Conservation (phyloP, 2,797 vertebrate genomes). For the Danio choprae region DNA sequence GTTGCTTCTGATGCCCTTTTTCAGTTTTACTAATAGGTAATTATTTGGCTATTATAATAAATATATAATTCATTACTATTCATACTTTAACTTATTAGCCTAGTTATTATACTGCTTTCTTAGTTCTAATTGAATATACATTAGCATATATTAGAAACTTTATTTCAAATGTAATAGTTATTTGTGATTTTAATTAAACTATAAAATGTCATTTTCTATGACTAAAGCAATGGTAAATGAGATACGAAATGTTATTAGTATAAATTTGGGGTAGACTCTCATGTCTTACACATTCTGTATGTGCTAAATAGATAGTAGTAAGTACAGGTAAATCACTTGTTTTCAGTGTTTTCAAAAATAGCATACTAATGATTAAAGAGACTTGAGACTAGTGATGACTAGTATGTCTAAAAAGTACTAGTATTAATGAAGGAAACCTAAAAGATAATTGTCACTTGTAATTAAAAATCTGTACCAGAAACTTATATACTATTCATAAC, state of each 20-base stretch:
- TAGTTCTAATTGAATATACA: background rate
- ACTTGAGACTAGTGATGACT: background rate
- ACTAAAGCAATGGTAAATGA: background rate
- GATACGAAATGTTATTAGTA: background rate
- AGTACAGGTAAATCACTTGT: background rate
- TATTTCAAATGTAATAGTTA: background rate
- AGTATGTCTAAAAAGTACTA: background rate
- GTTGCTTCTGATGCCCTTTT: background rate
- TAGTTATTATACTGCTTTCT: background rate
- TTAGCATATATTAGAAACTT: background rate
- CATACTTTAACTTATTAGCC: background rate
- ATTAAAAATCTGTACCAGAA: background rate
- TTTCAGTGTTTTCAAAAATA: background rate
- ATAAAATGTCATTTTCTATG: background rate
- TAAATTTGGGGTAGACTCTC: background rate
- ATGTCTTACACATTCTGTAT: background rate
- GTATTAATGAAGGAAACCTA: background rate
- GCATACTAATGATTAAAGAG: background rate
- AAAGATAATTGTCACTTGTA: background rate
- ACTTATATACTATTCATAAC: background rate
- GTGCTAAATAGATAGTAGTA: background rate
- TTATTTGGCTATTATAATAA: too few species aligned
- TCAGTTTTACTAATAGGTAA: background rate
- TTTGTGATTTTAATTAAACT: background rate
- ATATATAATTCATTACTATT: too few species aligned